These are phyloP conservation scores for Melanotaenia boesemani DNA, from an alignment of 2,797 vertebrate species.

Conservation along the genomic window DNA sequence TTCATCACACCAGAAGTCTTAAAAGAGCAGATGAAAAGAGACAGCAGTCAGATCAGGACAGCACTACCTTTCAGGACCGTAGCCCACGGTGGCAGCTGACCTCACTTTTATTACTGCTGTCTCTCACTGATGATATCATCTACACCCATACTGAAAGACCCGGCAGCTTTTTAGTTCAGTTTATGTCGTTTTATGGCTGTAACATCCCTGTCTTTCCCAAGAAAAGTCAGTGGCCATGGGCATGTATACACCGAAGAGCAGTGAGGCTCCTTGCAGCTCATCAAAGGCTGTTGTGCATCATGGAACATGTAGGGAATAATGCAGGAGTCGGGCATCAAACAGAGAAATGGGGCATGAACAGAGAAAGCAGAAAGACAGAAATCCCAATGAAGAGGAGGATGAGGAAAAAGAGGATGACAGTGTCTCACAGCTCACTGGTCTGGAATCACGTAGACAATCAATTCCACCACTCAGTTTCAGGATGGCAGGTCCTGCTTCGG, in stretches of 20 bases:
- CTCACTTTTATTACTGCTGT: constrained; percentile 70
- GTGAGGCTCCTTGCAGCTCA: constrained; percentile 39
- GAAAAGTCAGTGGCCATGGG: constrained; percentile 53
- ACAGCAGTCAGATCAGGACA: constrained; percentile 55
- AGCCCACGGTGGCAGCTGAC: constrained; percentile 64
- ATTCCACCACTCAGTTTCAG: constrained; percentile 60
- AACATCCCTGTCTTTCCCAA: constrained; percentile 37
- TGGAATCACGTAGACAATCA: constrained; percentile 71
- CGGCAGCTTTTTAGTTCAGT: constrained; percentile 61
- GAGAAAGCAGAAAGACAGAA: constrained; percentile 51
- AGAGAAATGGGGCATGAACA: constrained; percentile 38
- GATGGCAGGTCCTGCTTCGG: constrained; percentile 44
- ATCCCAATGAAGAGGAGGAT: constrained; percentile 49
- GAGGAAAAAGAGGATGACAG: constrained; percentile 32
- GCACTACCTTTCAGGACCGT: constrained; percentile 50
- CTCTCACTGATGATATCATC: constrained; percentile 73
- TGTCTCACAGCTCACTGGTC: constrained; percentile 67
- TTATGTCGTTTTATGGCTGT: constrained; percentile 63
- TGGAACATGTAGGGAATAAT: constrained; percentile 27
- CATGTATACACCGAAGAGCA: constrained; percentile 25
- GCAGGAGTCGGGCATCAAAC: constrained; percentile 21
- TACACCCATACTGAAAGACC: constrained; percentile 56
- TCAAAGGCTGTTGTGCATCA: constrained; percentile 41
- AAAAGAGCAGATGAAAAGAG: constrained; percentile 50
- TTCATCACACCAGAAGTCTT: constrained; percentile 32